phyloP scores from a whole-genome alignment of 2,888 invertebrate genomes.

The Dynastes tityus region DNA sequence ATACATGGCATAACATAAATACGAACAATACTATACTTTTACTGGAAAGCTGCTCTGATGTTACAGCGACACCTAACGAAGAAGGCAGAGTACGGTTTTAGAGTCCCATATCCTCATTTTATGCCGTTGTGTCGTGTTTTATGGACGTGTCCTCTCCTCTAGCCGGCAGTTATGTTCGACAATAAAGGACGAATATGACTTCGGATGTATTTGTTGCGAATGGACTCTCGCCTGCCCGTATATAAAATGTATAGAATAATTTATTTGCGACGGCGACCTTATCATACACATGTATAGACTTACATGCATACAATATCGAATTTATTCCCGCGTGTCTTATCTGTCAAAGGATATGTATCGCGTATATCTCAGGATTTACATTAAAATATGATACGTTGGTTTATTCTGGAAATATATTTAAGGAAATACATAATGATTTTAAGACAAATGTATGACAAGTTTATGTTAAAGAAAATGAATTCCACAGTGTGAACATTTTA shows the following conservation, averaged over 20 bases:
- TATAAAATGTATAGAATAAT: conserved; percentile 71
- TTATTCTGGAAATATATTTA: conserved; percentile 1
- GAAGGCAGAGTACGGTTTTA: conserved; percentile 55
- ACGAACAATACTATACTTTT: conserved; percentile 9
- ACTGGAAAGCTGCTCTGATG: neutral
- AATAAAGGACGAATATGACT: conserved; percentile 65
- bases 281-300: conserved; percentile 52
- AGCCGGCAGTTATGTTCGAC: conserved; percentile 61
- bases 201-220: conserved; percentile 68
- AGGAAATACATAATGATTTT: neutral
- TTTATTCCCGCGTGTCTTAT: conserved; percentile 33
- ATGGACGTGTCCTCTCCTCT: conserved; percentile 59
- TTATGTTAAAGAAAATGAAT: too few relatives aligned
- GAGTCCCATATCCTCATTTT: conserved; percentile 61
- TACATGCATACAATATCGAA: conserved; percentile 47
- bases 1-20: neutral
- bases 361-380: neutral
- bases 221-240: conserved; percentile 60
- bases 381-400: conserved; percentile 3
- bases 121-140: conserved; percentile 61
- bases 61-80: conserved; percentile 57
- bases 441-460: too few relatives aligned
- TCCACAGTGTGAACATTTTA: too few relatives aligned
- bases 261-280: conserved; percentile 62
- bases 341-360: conserved; percentile 4